Base-by-base conservation (phyloP, 2,797 vertebrate species). In the Trachops cirrhosus region DNA sequence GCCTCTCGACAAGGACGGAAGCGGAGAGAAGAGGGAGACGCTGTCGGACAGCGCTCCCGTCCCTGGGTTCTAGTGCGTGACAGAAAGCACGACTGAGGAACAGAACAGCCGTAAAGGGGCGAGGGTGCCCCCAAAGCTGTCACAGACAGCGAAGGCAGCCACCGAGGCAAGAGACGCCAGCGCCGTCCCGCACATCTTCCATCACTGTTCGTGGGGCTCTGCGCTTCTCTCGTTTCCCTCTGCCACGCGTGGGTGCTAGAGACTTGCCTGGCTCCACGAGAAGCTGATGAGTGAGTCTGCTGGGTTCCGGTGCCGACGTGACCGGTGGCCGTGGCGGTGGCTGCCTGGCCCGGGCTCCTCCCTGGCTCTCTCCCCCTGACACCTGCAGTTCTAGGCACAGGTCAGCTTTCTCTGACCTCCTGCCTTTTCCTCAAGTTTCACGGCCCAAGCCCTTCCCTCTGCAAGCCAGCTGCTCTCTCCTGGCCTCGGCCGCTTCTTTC, bases 181-280 rank as follows among this genome's bases (percentile, higher is more conserved):
- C 0, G 24, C 5, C 5, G 34, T 6, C n/a, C 7, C 32, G 64
- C 2, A 0, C 10, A 16, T 6, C 62, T 46, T 34, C 9, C n/a
- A 4, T 46, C 39, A 1, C 2, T 16, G 64, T n/a, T 48, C 2
- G 12, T 1, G 44, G 57, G 57, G 41, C 34, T 21, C 59, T 29
- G 34, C 7, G 3, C 62, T 46, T 57, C 22, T 57, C 22, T 9
- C 14, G n/a, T 1, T 18, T 18, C 46, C 9, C 4, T 22, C 26
- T 9, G 9, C 24, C 78, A 62, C 9, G 12, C 12, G 2, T 21
- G 73, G 39, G 5, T 39, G 9, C 26, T 3, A 10, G 50, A 41
- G 21, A 9, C n/a, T 0, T 4, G 12, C 4, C 19, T 32, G 9
- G 4, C 22, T 59, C 57, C 37, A 16, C 0, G 0, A 34, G 5